Evolutionary conservation across 2,888 invertebrate species (phyloP), one percentile per base, ranked within the genome.

Genomic region (Lithophane leautieri): DNA sequence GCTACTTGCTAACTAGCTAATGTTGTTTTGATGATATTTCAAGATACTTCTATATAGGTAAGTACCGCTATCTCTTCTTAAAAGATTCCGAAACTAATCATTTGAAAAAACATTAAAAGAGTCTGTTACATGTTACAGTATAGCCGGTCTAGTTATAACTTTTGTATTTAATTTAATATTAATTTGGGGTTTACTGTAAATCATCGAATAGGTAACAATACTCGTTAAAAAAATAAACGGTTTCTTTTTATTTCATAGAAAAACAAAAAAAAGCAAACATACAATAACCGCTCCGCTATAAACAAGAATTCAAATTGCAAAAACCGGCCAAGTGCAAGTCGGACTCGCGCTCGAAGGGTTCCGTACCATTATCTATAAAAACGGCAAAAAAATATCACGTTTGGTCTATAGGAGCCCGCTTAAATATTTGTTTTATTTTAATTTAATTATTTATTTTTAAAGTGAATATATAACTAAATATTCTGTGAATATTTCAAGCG

Each of bases 11-110:
- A 75, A 60, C 67, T 63, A 70, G 54, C 50, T 54, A 70, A 72
- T 78, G 58, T 72, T 78, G 65, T 81, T 76, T 78, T 81, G 81
- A 60, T 73, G 52, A 73, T 68, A 67, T 62, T 79, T 73, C 70
- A 74, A 76, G 50, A 69, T 40, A 52, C 73, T 58, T 65, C 40
- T 54, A 52, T 25, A 54, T 42, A 22, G 11, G 22, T 28, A n/a
- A 72, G 42, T 88, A 83, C 89, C 85, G 89, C 71, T 88, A 87
- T 42, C 16, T 69, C 12, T 61, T 40, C 16, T 47, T 44, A 63
- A 74, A 78, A 73, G 50, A 67, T 60, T 73, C 69, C 71, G 42
- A 40, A 72, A 66, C 70, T 60, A 82, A 71, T 76, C 73, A 75
- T 67, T 70, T 76, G 70, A 69, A 62, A 62, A 78, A 78, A 88